Conservation (phyloP, 2,113 vertebrate genomes). For the Rhabdornis inornatus region DNA sequence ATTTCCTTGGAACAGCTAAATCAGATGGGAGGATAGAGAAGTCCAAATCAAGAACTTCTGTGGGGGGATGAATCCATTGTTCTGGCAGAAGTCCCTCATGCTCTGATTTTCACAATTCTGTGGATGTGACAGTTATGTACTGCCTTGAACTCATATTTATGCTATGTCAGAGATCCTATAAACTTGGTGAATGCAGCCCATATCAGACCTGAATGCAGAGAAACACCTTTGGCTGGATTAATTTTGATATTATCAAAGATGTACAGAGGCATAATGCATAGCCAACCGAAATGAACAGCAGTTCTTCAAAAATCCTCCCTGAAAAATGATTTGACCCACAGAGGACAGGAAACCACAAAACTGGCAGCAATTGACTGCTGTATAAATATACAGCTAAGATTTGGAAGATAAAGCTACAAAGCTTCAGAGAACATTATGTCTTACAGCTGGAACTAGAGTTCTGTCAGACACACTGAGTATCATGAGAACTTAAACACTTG, state of each 20-base stretch:
- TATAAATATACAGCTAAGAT: neutral
- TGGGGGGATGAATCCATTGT: neutral
- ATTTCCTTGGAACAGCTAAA: neutral
- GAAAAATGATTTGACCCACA: neutral
- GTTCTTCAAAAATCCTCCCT: neutral
- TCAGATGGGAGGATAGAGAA: neutral
- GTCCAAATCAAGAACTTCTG: neutral
- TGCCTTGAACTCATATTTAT: neutral
- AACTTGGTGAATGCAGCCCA: neutral
- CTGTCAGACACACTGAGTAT: neutral
- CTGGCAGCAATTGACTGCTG: neutral
- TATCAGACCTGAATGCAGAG: neutral
- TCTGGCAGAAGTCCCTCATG: neutral
- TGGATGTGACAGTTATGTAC: neutral
- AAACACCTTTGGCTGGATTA: neutral
- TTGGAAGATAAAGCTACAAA: constrained; percentile 6
- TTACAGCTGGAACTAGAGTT: neutral
- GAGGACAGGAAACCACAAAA: neutral
- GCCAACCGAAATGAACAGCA: neutral
- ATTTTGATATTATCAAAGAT: neutral
- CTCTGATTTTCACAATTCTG: neutral
- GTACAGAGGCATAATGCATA: neutral
- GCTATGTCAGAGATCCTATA: neutral
- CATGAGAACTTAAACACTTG: neutral
- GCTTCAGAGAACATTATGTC: constrained; percentile 2